Conservation (phyloP, 2,797 vertebrate species). For the Poecilia gillii region DNA sequence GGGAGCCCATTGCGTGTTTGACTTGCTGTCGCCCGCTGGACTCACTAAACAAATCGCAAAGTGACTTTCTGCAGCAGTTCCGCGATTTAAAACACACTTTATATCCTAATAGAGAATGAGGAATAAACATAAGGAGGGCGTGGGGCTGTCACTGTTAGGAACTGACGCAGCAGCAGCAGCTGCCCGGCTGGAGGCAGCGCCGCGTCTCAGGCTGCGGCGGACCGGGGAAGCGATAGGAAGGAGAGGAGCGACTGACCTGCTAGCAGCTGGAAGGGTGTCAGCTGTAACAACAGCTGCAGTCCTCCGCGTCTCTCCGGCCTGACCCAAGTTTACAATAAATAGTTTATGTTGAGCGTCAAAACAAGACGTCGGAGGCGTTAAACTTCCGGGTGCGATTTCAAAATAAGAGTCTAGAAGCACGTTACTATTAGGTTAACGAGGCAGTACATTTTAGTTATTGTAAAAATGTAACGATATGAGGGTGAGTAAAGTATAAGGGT, state of each 20-base stretch:
- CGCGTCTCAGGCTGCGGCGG: not conserved
- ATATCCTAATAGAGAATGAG: not conserved
- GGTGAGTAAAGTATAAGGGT: too few relatives aligned
- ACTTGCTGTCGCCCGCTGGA: not conserved
- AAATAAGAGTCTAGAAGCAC: slow-evolving; percentile 42
- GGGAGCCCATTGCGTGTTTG: not conserved
- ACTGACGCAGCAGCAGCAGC: slow-evolving; percentile 13
- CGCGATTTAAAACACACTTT: slow-evolving; percentile 17
- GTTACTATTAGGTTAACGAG: not conserved
- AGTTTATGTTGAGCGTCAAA: slow-evolving; percentile 9
- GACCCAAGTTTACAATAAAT: slow-evolving; percentile 63
- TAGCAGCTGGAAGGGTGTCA: slow-evolving; percentile 58
- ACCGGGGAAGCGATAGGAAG: not conserved
- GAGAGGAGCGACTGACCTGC: slow-evolving; percentile 49
- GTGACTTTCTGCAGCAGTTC: slow-evolving; percentile 18
- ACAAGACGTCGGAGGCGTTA: rapidly evolving
- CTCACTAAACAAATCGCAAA: slow-evolving; percentile 8
- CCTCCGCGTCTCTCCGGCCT: slow-evolving; percentile 32
- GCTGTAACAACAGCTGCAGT: slow-evolving; percentile 56
- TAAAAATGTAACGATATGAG: too few relatives aligned
- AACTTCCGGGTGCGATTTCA: slow-evolving; percentile 22
- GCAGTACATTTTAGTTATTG: too few relatives aligned
- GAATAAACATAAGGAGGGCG: slow-evolving; percentile 15
- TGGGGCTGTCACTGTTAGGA: slow-evolving; percentile 25
- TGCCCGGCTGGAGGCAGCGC: not conserved